These are phyloP conservation scores for Anoncus sp. DNA, from an alignment of 2,888 invertebrate species.

Conservation along the genomic window DNA sequence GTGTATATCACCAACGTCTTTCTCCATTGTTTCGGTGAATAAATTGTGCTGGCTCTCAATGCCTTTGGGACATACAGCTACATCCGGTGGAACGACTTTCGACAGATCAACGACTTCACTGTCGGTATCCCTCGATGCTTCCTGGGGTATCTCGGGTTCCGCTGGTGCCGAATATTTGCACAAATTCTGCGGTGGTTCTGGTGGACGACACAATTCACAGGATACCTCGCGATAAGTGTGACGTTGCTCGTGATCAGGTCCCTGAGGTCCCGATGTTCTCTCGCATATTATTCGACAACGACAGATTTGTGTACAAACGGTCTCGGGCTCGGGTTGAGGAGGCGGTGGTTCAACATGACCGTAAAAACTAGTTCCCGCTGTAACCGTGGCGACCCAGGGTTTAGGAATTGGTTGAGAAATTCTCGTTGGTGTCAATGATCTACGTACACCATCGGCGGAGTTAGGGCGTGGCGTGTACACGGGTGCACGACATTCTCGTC, in stretches of 20 bases:
- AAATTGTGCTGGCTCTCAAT: constrained; percentile 79
- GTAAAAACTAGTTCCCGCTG: constrained; percentile 75
- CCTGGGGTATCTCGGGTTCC: constrained; percentile 42
- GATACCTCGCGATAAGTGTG: constrained; percentile 65
- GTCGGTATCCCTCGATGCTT: constrained; percentile 57
- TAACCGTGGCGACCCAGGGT: constrained; percentile 81
- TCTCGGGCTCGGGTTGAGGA: constrained; percentile 64
- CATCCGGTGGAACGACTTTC: constrained; percentile 75
- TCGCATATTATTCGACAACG: constrained; percentile 71
- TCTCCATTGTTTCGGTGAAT: constrained; percentile 79
- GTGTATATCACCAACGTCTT: constrained; percentile 80
- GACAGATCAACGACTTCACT: constrained; percentile 71
- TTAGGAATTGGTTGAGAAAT: constrained; percentile 80
- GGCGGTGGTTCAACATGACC: constrained; percentile 73
- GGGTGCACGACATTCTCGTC: constrained; percentile 68
- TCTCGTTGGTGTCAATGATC: constrained; percentile 80
- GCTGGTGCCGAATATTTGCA: constrained; percentile 42
- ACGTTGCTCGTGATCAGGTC: constrained; percentile 63
- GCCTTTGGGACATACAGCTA: constrained; percentile 76
- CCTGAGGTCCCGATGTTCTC: constrained; percentile 59
- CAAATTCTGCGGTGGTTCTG: constrained; percentile 26
- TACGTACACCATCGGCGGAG: constrained; percentile 78
- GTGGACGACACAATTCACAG: constrained; percentile 65
- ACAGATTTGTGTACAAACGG: constrained; percentile 64
- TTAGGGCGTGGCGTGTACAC: constrained; percentile 72